Base-by-base conservation (phyloP, 2,888 invertebrate genomes). In the Macaria notata region DNA sequence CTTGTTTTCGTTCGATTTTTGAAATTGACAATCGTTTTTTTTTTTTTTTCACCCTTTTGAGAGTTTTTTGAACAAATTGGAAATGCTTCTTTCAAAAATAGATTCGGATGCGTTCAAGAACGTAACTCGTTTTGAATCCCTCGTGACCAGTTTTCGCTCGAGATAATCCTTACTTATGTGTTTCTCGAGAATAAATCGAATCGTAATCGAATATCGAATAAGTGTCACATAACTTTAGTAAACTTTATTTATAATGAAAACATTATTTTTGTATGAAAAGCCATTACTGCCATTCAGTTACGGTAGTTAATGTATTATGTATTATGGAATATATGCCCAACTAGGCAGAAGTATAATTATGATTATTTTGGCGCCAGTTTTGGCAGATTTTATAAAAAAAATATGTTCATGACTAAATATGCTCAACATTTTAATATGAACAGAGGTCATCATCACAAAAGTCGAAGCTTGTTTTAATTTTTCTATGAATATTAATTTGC, bases 401-500 rank as follows among this genome's bases (percentile, higher is more conserved):
- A 19, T 1, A 19, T 19, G 19, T 19, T 19, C 2, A 19, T 19
- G 19, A 19, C 19, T 1, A 19, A 19, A 19, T 19, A 19, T 19
- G 19, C 19, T 36, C 33, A 6, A 6, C 33, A 56, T 62, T 60
- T 65, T 5, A 44, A 52, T 59, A 61, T 65, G 59, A 59, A 59
- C 62, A 57, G 51, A 44, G 44, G 59, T 56, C 63, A 61, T 63
- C 59, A 62, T 55, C 50, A 60, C 47, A 52, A 65, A 64, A 39
- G 54, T 44, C 45, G 48, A 43, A 50, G 38, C 45, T 61, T 64
- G 65, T 67, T 66, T 64, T 66, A 66, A 70, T 66, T 66, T 70
- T 71, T 66, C 74, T 66, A 76, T 76, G 76, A 78, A 78, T 76
- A 76, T 74, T 75, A 64, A 77, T 67, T 53, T 49, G 9, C 45